Evolutionary conservation across 2,797 vertebrate genomes (phyloP), one percentile per base, ranked within the genome.

Genomic region (Pseudochirops cupreus): DNA sequence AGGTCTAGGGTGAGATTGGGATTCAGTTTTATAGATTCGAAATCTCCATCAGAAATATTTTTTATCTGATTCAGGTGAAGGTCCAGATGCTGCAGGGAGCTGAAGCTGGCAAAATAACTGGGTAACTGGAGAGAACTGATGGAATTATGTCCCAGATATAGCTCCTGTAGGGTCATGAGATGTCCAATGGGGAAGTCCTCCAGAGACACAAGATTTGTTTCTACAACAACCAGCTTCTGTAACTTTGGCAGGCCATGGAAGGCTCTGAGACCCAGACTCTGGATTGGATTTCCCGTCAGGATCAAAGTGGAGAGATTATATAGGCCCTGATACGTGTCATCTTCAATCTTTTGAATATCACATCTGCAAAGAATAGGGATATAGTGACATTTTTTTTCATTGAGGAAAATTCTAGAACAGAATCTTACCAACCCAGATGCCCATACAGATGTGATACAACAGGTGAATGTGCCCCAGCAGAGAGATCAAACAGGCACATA

Each of bases 221-320:
- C 98, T 67, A 98, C 98, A 39, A 98, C 96, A 13, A 99, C 95
- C 3, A 99, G 96, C 56, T 97, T 98, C 67, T 96, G 95, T 97
- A 99, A 97, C 59, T 93, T 98, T 0, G 92, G 52, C 39, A 99
- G 97, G 24, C 97, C 98, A 93, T 95, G 89, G 95, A 99, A 99
- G 31, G 98, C 96, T 95, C 95, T 92, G 16, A 31, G 93, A 12
- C 96, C 98, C 97, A 98, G 96, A 33, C 94, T 91, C 93, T 97
- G 97, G 21, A 99, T 95, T 28, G 98, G 98, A 53, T 99, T 99
- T 97, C 98, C 99, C 7, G 99, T 99, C 93, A 99, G 97, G 98
- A 99, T 98, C 97, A 99, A 98, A 57, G 97, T 98, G 39, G 98
- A 98, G 74, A 99, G 98, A 0, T 98, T 96, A 0, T 56, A 54